Base-by-base conservation (phyloP, 2,888 invertebrate genomes). In the Athrips mouffetella region DNA sequence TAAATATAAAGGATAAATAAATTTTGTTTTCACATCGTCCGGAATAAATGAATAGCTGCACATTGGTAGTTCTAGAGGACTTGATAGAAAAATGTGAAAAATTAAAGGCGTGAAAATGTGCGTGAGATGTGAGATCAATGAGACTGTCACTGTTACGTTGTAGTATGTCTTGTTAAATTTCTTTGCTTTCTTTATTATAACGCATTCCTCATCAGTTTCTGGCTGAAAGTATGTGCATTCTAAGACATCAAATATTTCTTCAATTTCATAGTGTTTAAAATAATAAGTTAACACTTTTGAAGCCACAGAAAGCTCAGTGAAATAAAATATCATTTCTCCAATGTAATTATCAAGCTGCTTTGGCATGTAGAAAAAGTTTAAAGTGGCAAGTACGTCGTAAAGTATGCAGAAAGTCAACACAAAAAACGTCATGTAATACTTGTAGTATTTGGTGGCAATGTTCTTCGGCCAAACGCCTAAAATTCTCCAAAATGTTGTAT, bases 241-340 rank as follows among this genome's bases (percentile, higher is more conserved):
- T 10, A 84, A 49, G 1, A 52, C 55, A 6, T 59, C 44, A 4
- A 83, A 50, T n/a, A 76, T 56, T 10, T 58, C 29, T 10, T 47
- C 40, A 27, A 80, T 72, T 55, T 70, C 66, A 0, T 62, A 45
- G n/a, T 57, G 65, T 58, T 62, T 56, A 3, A 70, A 45, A 0
- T 67, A 31, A 58, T 72, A 70, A 0, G 77, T 77, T 2, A 80
- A 25, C 2, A 64, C 68, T 67, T 79, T 82, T 1, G 73, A 71
- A 3, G 55, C n/a, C 1, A 70, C 59, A 16, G 69, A 49, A 1
- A 77, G 2, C 49, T 67, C 65, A 0, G 70, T 75, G 21, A 78
- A 76, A 60, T 73, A 80, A 56, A 81, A 74, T 50, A 80, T 54
- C 62, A 76, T 51, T 55, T 77, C 73, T 42, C 72, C 76, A 8